phyloP scores from a whole-genome alignment of 2,888 invertebrate species.

The Minunthozetes semirufus region DNA sequence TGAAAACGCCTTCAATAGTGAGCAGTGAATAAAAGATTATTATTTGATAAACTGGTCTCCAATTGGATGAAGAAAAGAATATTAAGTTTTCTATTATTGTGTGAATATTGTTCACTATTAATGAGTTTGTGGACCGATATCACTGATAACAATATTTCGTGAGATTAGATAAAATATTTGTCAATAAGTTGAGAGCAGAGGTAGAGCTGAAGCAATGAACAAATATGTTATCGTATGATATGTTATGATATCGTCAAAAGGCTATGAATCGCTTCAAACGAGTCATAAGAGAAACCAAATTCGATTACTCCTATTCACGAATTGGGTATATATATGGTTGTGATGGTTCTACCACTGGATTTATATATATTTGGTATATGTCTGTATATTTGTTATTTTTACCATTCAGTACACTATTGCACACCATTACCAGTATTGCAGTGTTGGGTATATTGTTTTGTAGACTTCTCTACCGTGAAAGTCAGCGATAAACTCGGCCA shows the following conservation, averaged over 20 bases:
- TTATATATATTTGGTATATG: neutral
- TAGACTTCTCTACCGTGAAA: conserved; percentile 19
- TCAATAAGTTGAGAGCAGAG: neutral
- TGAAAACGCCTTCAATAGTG: conserved; percentile 3
- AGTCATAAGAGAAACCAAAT: conserved; percentile 21
- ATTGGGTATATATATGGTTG: neutral
- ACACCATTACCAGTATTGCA: neutral
- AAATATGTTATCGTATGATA: no score
- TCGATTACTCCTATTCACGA: neutral
- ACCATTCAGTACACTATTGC: neutral
- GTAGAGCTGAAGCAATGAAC: neutral
- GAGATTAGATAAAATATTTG: conserved; percentile 19
- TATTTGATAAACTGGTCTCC: conserved; percentile 15
- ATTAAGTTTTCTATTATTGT: conserved; percentile 16
- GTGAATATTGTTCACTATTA: conserved; percentile 9
- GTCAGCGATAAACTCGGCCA: neutral
- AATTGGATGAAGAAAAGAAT: neutral
- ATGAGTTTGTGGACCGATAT: conserved; percentile 9
- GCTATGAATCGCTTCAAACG: neutral
- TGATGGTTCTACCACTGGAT: neutral
- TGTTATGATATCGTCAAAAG: no score
- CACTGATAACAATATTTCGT: neutral
- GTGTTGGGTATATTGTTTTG: conserved; percentile 20
- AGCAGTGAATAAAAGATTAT: neutral
- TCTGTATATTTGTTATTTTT: conserved; percentile 8